Conservation (phyloP, 2,113 vertebrate species). For the Cettia cetti region DNA sequence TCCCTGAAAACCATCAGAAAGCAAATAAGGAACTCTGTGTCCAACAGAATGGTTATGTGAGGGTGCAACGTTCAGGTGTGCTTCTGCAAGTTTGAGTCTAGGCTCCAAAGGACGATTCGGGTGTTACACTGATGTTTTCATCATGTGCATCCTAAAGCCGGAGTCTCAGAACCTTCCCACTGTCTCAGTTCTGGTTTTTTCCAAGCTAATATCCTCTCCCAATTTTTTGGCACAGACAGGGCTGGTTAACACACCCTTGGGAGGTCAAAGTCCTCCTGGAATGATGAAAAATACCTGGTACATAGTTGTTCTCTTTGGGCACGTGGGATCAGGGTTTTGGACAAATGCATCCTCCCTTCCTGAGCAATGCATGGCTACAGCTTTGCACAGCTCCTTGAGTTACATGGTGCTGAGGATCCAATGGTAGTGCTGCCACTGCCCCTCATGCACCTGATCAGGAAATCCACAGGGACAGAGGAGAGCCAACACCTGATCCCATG, state of each 20-base stretch:
- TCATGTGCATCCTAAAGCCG: not conserved
- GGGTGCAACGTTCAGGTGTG: not conserved
- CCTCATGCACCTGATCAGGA: not conserved
- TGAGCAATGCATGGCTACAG: not conserved
- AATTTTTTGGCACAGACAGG: not conserved
- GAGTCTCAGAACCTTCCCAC: not conserved
- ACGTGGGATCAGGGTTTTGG: not conserved
- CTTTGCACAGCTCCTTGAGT: rapidly evolving
- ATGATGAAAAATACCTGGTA: not conserved
- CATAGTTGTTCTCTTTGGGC: not conserved
- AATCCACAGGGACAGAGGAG: not conserved
- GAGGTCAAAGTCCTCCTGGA: not conserved
- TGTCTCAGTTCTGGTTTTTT: not conserved
- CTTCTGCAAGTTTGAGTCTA: not conserved
- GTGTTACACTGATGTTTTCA: not conserved
- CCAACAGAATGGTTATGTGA: not conserved
- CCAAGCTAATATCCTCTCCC: not conserved
- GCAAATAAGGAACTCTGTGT: not conserved
- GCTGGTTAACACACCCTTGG: not conserved
- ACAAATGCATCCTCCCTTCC: not conserved
- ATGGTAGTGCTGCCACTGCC: not conserved
- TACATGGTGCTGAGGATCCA: not conserved
- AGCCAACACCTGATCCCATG: not conserved
- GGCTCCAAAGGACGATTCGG: not conserved
- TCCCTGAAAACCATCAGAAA: not conserved